A percentile compares a stretch with the other conserved stretches of the same genome.
Conservation (phyloP, 2,113 vertebrate genomes). For the Cephalopholis sonnerati region DNA sequence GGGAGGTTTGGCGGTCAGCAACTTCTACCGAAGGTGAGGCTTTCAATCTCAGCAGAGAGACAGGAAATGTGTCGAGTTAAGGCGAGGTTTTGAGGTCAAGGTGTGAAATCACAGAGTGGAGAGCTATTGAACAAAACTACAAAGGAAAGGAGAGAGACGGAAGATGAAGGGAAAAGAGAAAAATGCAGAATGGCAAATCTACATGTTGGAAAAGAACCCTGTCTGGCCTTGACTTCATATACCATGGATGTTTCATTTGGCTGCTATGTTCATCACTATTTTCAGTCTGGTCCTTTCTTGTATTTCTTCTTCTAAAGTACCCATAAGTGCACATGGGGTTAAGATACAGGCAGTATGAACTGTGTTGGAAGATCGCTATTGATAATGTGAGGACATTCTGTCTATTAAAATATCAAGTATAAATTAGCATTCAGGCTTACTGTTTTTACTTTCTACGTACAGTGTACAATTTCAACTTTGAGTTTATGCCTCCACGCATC, state of each 20-base stretch:
- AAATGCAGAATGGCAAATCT: background rate
- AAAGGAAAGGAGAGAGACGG: background rate
- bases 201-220: background rate
- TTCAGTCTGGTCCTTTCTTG: background rate
- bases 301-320: background rate
- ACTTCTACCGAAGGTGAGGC: background rate
- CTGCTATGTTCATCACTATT: background rate
- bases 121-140: background rate
- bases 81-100: background rate
- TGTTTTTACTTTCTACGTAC: background rate
- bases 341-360: background rate
- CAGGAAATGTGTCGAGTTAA: constrained; percentile 8
- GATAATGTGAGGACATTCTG: no score
- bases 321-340: background rate
- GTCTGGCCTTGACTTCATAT: background rate
- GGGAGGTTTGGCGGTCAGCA: background rate
- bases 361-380: background rate
- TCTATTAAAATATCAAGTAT: background rate
- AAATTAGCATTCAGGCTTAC: background rate
- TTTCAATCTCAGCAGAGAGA: constrained; percentile 19
- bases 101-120: constrained; percentile 17
- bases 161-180: background rate
- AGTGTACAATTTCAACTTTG: background rate
- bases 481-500: background rate
- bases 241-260: background rate